phyloP scores from a whole-genome alignment of 2,113 vertebrate species.

The Micronycteris hirsuta region DNA sequence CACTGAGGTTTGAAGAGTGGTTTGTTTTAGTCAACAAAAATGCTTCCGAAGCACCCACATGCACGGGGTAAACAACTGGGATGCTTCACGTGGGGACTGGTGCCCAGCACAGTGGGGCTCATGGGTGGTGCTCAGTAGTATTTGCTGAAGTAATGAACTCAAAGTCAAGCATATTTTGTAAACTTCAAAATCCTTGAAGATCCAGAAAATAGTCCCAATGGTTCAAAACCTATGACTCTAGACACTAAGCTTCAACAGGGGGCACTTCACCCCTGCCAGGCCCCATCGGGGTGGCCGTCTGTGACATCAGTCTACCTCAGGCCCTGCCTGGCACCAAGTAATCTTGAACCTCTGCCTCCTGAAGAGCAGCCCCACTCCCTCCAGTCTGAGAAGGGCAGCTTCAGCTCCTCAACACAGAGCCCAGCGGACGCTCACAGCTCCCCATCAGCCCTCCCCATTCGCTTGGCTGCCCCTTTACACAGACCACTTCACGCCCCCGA shows the following conservation, averaged over 20 bases:
- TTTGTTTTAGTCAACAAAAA: too few species aligned
- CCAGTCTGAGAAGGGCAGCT: background rate
- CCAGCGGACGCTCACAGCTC: background rate
- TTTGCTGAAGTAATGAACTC: background rate
- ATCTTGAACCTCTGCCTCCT: background rate
- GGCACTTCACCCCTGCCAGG: too few species aligned
- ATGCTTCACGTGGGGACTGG: rapidly evolving
- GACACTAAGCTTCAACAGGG: background rate
- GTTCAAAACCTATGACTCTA: background rate
- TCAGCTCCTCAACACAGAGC: background rate
- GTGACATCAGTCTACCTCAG: too few species aligned
- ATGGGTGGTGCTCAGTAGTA: rapidly evolving
- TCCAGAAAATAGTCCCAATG: background rate
- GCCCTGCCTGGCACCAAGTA: background rate
- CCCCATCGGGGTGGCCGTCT: rapidly evolving
- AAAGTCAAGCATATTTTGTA: background rate
- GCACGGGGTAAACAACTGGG: rapidly evolving
- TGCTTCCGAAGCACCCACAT: background rate
- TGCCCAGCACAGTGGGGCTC: background rate
- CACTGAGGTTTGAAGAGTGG: background rate
- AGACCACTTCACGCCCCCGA: background rate
- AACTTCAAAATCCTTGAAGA: background rate
- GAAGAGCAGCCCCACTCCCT: background rate
- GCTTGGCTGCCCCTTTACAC: background rate
- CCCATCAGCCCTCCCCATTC: background rate